These are phyloP conservation scores for Crossaster papposus DNA, from an alignment of 53 echinoderm and acorn worm species.

Conservation along the genomic window DNA sequence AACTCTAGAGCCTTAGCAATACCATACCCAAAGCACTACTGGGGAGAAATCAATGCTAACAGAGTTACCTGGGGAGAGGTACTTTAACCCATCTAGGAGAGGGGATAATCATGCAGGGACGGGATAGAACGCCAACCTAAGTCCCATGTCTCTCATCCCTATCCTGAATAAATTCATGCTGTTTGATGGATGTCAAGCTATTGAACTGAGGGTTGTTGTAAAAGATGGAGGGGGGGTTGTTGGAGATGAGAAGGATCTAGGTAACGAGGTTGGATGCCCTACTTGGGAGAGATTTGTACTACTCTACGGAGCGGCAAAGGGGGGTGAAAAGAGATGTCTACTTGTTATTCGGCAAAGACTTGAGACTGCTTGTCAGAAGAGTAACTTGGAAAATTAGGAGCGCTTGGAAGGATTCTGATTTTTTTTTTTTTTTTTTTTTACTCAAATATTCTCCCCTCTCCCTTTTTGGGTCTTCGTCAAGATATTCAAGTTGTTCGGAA, in stretches of 20 bases:
- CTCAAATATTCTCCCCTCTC: too few species aligned
- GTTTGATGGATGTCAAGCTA: constrained; percentile 20
- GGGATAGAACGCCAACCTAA: background rate
- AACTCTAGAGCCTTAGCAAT: constrained; percentile 66
- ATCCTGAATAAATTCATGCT: constrained; percentile 51
- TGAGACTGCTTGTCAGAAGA: constrained; percentile 43
- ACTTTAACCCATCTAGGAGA: constrained; percentile 52
- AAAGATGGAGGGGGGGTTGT: constrained; percentile 7
- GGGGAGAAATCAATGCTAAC: constrained; percentile 67
- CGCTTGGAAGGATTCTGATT: constrained; percentile 27
- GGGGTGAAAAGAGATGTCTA: constrained; percentile 28
- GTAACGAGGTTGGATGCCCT: constrained; percentile 49
- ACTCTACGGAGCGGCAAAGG: background rate
- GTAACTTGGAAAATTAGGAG: constrained; percentile 43
- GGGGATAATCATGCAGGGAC: constrained; percentile 50
- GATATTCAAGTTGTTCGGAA: constrained; percentile 61
- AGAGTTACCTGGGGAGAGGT: constrained; percentile 56
- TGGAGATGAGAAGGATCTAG: background rate
- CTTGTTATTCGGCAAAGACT: constrained; percentile 55
- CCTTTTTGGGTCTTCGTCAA: background rate
- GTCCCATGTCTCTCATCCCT: background rate
- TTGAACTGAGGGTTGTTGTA: constrained; percentile 16
- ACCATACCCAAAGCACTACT: constrained; percentile 58
- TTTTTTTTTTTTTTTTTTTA: background rate
- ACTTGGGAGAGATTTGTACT: constrained; percentile 14